Percentiles rank a stretch among this genome's conserved stretches.
Conservation (phyloP, 2,113 vertebrate genomes). For the Pyrgilauda ruficollis region DNA sequence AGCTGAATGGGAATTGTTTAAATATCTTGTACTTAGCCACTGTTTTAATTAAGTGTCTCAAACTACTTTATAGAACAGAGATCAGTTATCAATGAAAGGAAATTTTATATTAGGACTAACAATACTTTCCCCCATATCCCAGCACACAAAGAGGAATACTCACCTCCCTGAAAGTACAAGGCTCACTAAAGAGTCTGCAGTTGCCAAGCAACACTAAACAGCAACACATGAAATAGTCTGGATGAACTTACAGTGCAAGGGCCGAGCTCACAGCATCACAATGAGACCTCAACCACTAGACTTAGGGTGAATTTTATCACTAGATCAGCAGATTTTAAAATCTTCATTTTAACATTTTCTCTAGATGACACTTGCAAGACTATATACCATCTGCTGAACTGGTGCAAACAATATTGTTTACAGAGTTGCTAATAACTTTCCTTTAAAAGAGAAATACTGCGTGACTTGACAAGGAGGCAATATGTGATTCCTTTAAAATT, state of each 20-base stretch:
- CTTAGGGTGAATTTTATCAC: background rate
- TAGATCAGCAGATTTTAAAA: background rate
- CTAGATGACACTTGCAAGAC: background rate
- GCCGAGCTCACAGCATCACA: background rate
- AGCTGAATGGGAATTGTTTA: background rate
- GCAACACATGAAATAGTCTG: conserved; percentile 6
- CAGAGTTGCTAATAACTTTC: background rate
- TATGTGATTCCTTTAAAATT: background rate
- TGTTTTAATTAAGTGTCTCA: background rate
- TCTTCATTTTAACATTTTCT: background rate
- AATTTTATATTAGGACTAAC: background rate
- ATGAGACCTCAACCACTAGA: background rate
- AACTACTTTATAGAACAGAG: background rate
- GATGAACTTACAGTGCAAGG: background rate
- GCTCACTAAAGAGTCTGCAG: conserved; percentile 18
- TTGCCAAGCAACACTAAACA: conserved; percentile 43
- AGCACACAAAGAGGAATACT: background rate
- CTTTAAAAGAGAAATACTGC: background rate
- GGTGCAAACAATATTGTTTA: background rate
- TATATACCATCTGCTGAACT: background rate
- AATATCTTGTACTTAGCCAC: background rate
- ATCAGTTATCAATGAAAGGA: background rate
- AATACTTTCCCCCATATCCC: background rate
- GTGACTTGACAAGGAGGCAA: background rate
- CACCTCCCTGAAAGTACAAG: background rate